Conservation (phyloP, 2,888 invertebrate species). For the Tetranychus truncatus region DNA sequence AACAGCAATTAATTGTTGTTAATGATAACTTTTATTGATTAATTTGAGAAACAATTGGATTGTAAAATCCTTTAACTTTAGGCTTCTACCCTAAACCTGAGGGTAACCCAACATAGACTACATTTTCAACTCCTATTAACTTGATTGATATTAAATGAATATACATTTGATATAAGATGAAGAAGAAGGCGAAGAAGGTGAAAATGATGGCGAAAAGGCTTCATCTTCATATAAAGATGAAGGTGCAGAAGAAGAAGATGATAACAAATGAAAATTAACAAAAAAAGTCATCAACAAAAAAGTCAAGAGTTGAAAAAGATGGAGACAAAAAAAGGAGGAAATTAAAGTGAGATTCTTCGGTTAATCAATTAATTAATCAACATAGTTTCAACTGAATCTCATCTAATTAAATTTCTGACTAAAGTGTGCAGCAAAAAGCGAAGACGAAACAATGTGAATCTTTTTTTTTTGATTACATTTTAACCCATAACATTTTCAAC, state of each 20-base stretch:
- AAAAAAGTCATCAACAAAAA: no score
- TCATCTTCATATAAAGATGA: not conserved
- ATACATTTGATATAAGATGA: not conserved
- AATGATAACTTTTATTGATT: not conserved
- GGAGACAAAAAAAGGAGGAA: not conserved
- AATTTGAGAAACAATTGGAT: not conserved
- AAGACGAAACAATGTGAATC: no score
- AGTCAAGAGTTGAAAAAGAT: not conserved
- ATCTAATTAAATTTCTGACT: not conserved
- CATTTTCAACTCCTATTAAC: no score
- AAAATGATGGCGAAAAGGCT: not conserved
- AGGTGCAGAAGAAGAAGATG: not conserved
- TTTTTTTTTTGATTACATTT: not conserved
- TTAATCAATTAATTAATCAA: conserved; percentile 1
- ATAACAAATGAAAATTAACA: not conserved
- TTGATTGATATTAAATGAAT: not conserved
- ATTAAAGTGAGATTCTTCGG: not conserved
- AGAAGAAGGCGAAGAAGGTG: not conserved
- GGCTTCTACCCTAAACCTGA: no score
- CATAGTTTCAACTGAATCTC: not conserved
- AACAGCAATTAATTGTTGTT: not conserved
- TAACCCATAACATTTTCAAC: not conserved
- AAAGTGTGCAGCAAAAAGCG: no score
- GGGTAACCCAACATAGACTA: no score
- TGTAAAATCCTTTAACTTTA: not conserved